Percentiles rank a stretch among this genome's conserved stretches.
Evolutionary conservation across 2,888 invertebrate genomes (phyloP).

Genomic region (Lepidochitona cinerea): DNA sequence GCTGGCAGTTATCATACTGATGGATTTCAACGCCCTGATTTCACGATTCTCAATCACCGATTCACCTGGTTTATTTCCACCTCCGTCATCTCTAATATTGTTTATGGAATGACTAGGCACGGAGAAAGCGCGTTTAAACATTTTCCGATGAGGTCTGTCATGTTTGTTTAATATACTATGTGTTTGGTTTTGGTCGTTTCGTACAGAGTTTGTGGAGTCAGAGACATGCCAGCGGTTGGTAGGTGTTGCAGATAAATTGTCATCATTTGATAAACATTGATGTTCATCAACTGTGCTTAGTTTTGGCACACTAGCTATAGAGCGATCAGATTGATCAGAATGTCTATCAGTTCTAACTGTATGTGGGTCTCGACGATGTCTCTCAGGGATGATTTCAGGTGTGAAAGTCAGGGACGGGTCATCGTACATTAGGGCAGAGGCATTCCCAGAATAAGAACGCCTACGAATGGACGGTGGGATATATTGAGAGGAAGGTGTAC

Average conservation of each 20-base stretch:
- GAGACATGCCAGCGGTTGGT: too few relatives aligned
- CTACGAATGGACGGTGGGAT: not conserved
- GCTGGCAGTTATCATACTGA: constrained; percentile 66
- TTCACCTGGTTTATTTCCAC: not conserved
- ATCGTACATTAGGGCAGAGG: not conserved
- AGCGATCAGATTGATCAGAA: not conserved
- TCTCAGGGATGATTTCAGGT: not conserved
- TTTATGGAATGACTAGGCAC: constrained; percentile 37
- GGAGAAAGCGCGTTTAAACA: constrained; percentile 50
- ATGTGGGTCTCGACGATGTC: not conserved
- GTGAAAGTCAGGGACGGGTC: not conserved
- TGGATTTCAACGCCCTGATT: constrained; percentile 30
- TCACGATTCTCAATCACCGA: constrained; percentile 7
- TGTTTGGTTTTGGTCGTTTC: not conserved
- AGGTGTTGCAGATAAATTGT: not conserved
- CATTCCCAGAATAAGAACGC: not conserved
- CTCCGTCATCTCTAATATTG: constrained; percentile 39
- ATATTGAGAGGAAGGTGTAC: not conserved
- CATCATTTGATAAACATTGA: not conserved
- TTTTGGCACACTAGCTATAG: not conserved
- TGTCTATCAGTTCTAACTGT: not conserved
- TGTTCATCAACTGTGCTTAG: not conserved
- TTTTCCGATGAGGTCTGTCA: constrained; percentile 45
- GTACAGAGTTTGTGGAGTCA: not conserved
- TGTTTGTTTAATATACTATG: constrained; percentile 20